Evolutionary conservation across 2,797 vertebrate species (phyloP).

Genomic region (Melanotaenia pygmaea): DNA sequence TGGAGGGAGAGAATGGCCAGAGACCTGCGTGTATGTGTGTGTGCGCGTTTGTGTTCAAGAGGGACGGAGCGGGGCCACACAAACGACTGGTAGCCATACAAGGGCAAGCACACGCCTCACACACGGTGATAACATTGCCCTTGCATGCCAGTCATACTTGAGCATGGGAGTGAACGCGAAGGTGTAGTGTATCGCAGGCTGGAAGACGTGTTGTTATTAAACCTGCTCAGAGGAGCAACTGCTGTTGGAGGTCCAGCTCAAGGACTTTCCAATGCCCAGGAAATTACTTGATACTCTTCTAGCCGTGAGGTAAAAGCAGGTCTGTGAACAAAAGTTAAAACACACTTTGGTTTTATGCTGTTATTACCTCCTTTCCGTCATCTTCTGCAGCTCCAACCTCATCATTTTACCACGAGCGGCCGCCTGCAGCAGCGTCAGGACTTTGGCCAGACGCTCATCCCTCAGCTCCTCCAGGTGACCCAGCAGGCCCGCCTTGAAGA

Average conservation of each 20-base stretch:
- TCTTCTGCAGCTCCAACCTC: slow-evolving; percentile 86
- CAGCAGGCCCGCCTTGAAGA: slow-evolving; percentile 93
- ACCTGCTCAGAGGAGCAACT: slow-evolving; percentile 69
- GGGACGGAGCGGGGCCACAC: slow-evolving; percentile 59
- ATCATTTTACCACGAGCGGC: slow-evolving; percentile 87
- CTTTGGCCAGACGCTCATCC: slow-evolving; percentile 83
- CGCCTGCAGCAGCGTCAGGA: slow-evolving; percentile 90
- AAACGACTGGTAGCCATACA: slow-evolving; percentile 71
- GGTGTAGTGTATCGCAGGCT: slow-evolving; percentile 69
- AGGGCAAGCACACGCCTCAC: slow-evolving; percentile 75
- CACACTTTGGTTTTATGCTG: too few species aligned
- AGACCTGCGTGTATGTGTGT: slow-evolving; percentile 41
- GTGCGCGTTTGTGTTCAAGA: slow-evolving; percentile 1
- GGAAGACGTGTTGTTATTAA: slow-evolving; percentile 62
- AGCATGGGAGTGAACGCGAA: slow-evolving; percentile 63
- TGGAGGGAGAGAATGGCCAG: slow-evolving; percentile 59
- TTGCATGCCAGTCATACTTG: slow-evolving; percentile 66
- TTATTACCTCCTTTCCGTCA: slow-evolving; percentile 85
- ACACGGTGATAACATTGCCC: slow-evolving; percentile 74
- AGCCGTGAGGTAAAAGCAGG: neutral
- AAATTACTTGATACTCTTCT: neutral
- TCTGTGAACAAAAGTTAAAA: neutral
- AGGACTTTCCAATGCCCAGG: slow-evolving; percentile 10
- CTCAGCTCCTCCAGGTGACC: slow-evolving; percentile 88
- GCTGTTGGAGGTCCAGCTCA: slow-evolving; percentile 28